Evolutionary conservation across 2,888 invertebrate genomes (phyloP).

Genomic region (Dorcus hopei): DNA sequence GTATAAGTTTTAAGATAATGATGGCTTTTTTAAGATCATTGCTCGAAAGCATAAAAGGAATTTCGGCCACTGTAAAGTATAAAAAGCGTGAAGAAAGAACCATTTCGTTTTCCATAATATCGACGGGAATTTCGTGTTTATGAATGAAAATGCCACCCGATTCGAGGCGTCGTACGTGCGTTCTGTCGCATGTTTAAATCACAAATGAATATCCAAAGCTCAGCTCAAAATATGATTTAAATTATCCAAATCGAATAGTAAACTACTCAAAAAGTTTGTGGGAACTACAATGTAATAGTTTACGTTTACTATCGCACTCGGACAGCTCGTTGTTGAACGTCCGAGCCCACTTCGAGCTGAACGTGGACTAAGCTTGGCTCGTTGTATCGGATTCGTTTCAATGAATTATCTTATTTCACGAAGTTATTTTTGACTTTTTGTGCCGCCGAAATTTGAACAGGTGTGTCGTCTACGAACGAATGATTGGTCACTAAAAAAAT

Average conservation of each 20-base stretch:
- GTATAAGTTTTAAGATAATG: too few relatives aligned
- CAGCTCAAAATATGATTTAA: conserved; percentile 27
- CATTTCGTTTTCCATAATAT: conserved; percentile 3
- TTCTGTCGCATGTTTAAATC: conserved; percentile 3
- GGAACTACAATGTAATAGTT: conserved; percentile 24
- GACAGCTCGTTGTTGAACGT: conserved; percentile 13
- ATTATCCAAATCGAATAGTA: conserved; percentile 37
- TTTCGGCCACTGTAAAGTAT: neutral
- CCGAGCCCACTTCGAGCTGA: conserved; percentile 17
- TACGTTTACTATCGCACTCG: conserved; percentile 9
- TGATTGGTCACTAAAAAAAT: conserved; percentile 5
- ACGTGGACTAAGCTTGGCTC: conserved; percentile 8
- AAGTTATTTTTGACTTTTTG: conserved; percentile 23
- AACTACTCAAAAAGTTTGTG: conserved; percentile 29
- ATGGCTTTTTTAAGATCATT: neutral
- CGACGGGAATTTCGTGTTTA: neutral
- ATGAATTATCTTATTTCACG: conserved; percentile 33
- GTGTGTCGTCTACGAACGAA: conserved; percentile 21
- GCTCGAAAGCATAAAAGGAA: neutral
- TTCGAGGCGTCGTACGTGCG: neutral
- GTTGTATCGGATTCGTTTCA: conserved; percentile 29
- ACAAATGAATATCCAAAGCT: conserved; percentile 27
- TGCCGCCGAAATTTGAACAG: conserved; percentile 25
- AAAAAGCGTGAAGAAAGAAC: neutral
- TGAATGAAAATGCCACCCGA: conserved; percentile 2